phyloP scores from a whole-genome alignment of 1,140 invertebrate genomes.

The Drosophila athabasca region DNA sequence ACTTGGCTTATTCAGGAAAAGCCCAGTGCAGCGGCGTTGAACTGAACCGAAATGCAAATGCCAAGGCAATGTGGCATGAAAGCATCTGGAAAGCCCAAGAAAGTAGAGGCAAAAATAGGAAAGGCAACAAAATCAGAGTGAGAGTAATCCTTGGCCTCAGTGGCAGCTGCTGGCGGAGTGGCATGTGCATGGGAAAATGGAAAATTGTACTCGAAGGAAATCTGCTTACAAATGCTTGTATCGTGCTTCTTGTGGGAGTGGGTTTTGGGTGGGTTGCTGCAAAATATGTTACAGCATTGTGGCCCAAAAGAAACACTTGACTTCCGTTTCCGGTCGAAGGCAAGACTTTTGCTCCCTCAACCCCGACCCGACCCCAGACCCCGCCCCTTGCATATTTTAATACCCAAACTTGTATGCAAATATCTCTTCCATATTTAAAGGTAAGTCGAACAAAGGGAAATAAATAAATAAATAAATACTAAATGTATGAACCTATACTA shows the following conservation, averaged over 20 bases:
- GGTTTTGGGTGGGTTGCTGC: background rate
- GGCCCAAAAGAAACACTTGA: slow-evolving; percentile 63
- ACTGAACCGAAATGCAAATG: slow-evolving; percentile 67
- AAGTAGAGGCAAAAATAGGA: slow-evolving; percentile 21
- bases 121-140: slow-evolving; percentile 13
- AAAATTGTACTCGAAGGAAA: slow-evolving; percentile 70
- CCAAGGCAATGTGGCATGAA: slow-evolving; percentile 59
- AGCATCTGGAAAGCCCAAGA: slow-evolving; percentile 36
- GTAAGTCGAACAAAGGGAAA: slow-evolving; percentile 16
- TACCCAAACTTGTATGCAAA: slow-evolving; percentile 56
- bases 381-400: slow-evolving; percentile 50
- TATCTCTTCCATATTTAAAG: slow-evolving; percentile 66
- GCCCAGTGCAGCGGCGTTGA: slow-evolving; percentile 24
- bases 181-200: slow-evolving; percentile 70
- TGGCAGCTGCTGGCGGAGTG: slow-evolving; percentile 65
- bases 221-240: slow-evolving; percentile 75
- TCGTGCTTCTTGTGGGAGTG: slow-evolving; percentile 22
- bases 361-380: too few relatives aligned
- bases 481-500: too few relatives aligned
- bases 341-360: background rate
- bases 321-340: slow-evolving; percentile 65
- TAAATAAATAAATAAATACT: slow-evolving; percentile 62
- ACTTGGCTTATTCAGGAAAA: slow-evolving; percentile 52
- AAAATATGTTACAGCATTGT: slow-evolving; percentile 58
- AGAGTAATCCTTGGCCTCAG: slow-evolving; percentile 10